phyloP scores from a whole-genome alignment of 2,797 vertebrate species.

The Clarias laeviceps region DNA sequence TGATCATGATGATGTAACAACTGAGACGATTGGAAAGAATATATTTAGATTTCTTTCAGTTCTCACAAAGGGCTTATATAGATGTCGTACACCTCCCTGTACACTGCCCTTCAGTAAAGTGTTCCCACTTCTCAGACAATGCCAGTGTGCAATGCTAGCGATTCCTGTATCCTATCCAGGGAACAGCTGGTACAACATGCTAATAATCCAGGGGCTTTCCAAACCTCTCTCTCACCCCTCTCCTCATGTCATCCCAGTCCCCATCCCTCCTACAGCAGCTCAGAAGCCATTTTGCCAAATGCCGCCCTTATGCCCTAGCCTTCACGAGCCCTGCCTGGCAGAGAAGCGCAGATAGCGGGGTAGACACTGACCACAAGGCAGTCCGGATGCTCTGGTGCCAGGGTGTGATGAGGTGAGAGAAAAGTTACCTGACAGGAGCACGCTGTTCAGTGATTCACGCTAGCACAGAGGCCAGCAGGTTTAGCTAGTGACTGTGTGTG shows the following conservation, averaged over 20 bases:
- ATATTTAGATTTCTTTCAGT: background rate
- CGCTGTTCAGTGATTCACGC: conserved; percentile 39
- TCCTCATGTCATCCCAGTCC: conserved; percentile 49
- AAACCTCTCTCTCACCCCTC: conserved; percentile 50
- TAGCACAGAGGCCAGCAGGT: conserved; percentile 45
- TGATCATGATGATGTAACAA: background rate
- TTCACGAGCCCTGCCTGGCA: conserved; percentile 63
- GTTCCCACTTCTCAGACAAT: conserved; percentile 48
- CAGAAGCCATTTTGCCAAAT: conserved; percentile 62
- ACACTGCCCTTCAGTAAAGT: background rate
- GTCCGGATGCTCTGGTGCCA: conserved; percentile 65
- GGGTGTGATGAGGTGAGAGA: conserved; percentile 68
- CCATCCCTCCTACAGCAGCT: conserved; percentile 50
- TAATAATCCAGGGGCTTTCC: conserved; percentile 53
- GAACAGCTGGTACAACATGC: conserved; percentile 70
- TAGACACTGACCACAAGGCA: conserved; percentile 59
- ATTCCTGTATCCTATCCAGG: background rate
- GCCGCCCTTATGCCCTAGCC: conserved; percentile 52
- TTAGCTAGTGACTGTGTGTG: conserved; percentile 47
- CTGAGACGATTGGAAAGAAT: background rate
- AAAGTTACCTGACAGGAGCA: conserved; percentile 57
- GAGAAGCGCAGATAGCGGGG: conserved; percentile 61
- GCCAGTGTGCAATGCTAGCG: conserved; percentile 69
- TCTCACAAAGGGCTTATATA: background rate
- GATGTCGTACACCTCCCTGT: background rate